Evolutionary conservation across 2,797 vertebrate species (phyloP), one percentile per base, ranked within the genome.

Genomic region (Parauchenoglanis ngamensis): DNA sequence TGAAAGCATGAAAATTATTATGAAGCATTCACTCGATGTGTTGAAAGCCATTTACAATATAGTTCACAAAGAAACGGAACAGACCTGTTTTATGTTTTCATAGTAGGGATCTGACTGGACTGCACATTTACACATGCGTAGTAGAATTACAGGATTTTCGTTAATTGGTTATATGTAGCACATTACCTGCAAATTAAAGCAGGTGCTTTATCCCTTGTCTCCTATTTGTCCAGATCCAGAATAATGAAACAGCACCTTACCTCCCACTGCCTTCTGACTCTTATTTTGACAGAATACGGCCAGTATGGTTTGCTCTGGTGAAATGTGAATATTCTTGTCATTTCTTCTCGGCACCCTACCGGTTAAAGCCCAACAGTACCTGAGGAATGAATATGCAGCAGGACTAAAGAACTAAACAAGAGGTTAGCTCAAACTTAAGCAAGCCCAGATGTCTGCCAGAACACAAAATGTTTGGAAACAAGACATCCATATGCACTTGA

Each of bases 51-150:
- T 76, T 82, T 68, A 86, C 84, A 59, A 65, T 78, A 84, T 72
- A 87, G 59, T 63, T 67, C 70, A 59, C 75, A 77, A 59, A 56
- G 67, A 63, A 84, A 79, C 49, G 56, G 52, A 82, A 86, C 72
- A 49, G 63, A 44, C 40, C 13, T 10, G 46, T 63, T 40, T 3
- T 40, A 40, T 40, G 40, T 40, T 40, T 68, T 87, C 12, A 31
- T 59, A 81, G 40, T 40, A 44, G 52, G 49, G 83, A 67, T 83
- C 52, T 28, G 73, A 28, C 52, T 12, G 56, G 44, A 87, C 63
- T 76, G 78, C 52, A 89, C 65, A 79, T 63, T 54, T 86, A 65
- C 80, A 79, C 80, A 84, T 84, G 85, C 88, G 80, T 70, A 77
- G 52, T 40, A 79, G 78, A 84, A 68, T 44, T 40, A 46, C 23